These are phyloP conservation scores for Ormyrus thymus DNA, from an alignment of 2,888 invertebrate species.

Conservation along the genomic window DNA sequence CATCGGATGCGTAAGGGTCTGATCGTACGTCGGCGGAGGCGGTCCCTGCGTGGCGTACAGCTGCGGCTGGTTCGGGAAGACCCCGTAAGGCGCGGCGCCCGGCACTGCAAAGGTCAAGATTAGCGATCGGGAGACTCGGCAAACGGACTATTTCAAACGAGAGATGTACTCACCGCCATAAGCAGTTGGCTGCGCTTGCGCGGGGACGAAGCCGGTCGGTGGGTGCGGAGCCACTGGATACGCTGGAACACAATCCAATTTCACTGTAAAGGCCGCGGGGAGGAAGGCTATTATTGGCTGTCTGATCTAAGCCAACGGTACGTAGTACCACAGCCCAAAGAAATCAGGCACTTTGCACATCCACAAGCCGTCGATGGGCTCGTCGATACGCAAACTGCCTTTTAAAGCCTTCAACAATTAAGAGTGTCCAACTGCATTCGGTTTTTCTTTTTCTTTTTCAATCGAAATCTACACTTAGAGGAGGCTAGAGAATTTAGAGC, in stretches of 20 bases:
- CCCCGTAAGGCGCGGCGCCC: constrained; percentile 79
- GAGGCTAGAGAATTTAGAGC: constrained; percentile 1
- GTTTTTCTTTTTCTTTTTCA: constrained; percentile 9
- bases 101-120: constrained; percentile 75
- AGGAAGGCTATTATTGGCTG: constrained; percentile 29
- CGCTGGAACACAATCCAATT: constrained; percentile 71
- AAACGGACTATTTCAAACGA: neutral
- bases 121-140: neutral
- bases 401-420: constrained; percentile 49
- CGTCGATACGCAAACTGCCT: constrained; percentile 47
- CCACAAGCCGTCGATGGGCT: constrained; percentile 17
- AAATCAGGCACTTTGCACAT: constrained; percentile 52
- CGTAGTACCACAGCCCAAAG: constrained; percentile 70
- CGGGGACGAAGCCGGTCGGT: constrained; percentile 73
- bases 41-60: constrained; percentile 82
- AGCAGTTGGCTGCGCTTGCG: constrained; percentile 71
- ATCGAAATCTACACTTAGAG: constrained; percentile 19
- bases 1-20: constrained; percentile 81
- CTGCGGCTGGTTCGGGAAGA: constrained; percentile 78
- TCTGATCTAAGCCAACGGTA: constrained; percentile 69
- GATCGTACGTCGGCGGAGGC: constrained; percentile 80
- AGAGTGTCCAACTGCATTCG: constrained; percentile 46
- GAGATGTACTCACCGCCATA: constrained; percentile 68
- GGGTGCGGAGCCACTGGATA: constrained; percentile 74
- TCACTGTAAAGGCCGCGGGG: constrained; percentile 25